phyloP scores from a whole-genome alignment of 2,797 vertebrate genomes.

The Etheostoma perlongum region DNA sequence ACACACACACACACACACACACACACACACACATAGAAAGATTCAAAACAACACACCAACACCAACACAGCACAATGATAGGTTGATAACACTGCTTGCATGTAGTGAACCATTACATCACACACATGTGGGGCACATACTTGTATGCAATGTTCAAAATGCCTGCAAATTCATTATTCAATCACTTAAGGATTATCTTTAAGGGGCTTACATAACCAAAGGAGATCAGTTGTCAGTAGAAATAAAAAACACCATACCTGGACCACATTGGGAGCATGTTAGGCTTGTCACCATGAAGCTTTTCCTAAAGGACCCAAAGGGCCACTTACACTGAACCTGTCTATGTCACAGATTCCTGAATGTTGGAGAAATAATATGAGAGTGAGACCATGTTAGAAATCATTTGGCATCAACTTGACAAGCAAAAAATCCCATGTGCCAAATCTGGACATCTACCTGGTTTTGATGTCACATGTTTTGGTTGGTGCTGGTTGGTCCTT shows the following conservation, averaged over 20 bases:
- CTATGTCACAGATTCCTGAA: conserved; percentile 57
- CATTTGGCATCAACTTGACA: conserved; percentile 65
- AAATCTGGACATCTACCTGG: conserved; percentile 57
- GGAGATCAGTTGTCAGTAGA: conserved; percentile 50
- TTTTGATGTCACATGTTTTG: conserved; percentile 71
- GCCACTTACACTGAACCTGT: conserved; percentile 63
- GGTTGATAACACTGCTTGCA: neutral
- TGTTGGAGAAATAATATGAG: conserved; percentile 48
- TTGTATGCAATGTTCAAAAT: conserved; percentile 29
- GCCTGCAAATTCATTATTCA: conserved; percentile 40
- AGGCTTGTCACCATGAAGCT: conserved; percentile 50
- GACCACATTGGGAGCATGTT: conserved; percentile 73
- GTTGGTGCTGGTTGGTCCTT: conserved; percentile 69
- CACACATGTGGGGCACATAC: neutral
- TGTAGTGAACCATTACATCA: neutral
- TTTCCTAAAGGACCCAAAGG: conserved; percentile 57
- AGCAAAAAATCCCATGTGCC: conserved; percentile 50
- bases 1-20: conserved; percentile 34
- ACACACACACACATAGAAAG: conserved; percentile 21
- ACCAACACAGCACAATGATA: conserved; percentile 3
- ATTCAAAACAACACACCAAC: conserved; percentile 38
- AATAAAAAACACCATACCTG: conserved; percentile 57
- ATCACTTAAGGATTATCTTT: conserved; percentile 51
- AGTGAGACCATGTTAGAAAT: conserved; percentile 57
- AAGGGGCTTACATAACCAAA: conserved; percentile 44